Base-by-base conservation (phyloP, 37 sponge, comb jelly and placozoan species). In the Chondrosia reniformis region DNA sequence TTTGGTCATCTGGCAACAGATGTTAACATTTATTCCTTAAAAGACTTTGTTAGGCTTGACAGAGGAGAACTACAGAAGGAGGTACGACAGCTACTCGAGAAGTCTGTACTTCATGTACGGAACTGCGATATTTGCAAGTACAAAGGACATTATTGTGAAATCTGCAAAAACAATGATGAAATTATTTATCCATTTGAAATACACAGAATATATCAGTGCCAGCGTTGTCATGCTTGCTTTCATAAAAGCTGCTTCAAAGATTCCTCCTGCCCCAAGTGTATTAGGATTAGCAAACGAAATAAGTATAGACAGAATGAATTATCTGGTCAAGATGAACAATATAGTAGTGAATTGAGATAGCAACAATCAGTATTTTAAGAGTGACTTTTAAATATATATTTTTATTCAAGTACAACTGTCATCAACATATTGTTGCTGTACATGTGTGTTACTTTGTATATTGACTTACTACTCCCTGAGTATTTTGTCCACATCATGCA, bases 71-170 rank as follows among this genome's bases (percentile, higher is more conserved):
- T 77, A 17, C 69, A 54, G 31, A 71, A 21, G 19, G 46, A 22
- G 19, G 39, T 45, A 4, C 63, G 54, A 0, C 37, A 4, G 22
- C 33, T 75, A 3, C 46, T 63, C 4, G 66, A 65, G 55, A 38
- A 63, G 2, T 64, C 46, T 33, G 33, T 64, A 34, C 13, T 30
- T n/a, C 76, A 62, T 55, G 56, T 79, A 7, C 41, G 40, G 6
- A 13, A 58, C 32, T 76, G 76, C 25, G 71, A 85, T 69, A 24
- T 90, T 4, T 98, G 99, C 69, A 61, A 79, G 54, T 93, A 85
- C 15, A 91, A 89, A 52, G 99, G 99, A 15, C 95, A 94, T 80
- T 88, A 94, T 32, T 98, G 99, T 41, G 99, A 98, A 79, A 81
- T 92, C 78, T 98, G 99, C 80, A 64, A 83, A 30, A 67, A 89